Conservation (phyloP, 2,797 vertebrate species). For the Characodon lateralis region DNA sequence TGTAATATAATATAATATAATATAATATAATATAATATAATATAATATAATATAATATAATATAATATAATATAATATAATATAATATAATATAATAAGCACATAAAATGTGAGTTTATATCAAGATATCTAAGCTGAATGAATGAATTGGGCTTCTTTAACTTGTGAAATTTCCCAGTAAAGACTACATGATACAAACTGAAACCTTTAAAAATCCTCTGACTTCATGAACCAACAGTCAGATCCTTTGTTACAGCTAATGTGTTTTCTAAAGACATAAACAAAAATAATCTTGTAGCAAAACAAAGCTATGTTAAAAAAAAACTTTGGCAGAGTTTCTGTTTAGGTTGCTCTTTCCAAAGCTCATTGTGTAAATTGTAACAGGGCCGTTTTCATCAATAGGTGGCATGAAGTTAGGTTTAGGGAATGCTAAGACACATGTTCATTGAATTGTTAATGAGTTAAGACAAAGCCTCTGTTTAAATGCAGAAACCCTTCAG, state of each 20-base stretch:
- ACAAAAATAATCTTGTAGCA: background rate
- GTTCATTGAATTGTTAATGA: constrained; percentile 31
- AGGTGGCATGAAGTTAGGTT: background rate
- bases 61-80: no score
- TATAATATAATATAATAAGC: no score
- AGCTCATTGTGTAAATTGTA: background rate
- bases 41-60: no score
- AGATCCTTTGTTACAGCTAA: background rate
- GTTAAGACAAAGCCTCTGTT: constrained; percentile 16
- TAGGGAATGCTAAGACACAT: background rate
- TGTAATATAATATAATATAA: no score
- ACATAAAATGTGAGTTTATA: background rate
- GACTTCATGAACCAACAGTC: background rate
- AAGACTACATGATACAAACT: background rate
- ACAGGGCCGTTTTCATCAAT: background rate
- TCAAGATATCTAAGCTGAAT: no score
- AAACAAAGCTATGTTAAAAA: background rate
- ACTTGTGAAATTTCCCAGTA: background rate
- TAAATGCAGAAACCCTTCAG: background rate
- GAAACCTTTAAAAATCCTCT: background rate
- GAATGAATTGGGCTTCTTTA: no score
- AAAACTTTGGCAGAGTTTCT: background rate
- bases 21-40: no score
- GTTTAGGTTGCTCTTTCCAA: background rate
- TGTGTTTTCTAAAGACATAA: background rate